Evolutionary conservation across 2,888 invertebrate genomes (phyloP).

Genomic region (Leptinotarsa juncta): DNA sequence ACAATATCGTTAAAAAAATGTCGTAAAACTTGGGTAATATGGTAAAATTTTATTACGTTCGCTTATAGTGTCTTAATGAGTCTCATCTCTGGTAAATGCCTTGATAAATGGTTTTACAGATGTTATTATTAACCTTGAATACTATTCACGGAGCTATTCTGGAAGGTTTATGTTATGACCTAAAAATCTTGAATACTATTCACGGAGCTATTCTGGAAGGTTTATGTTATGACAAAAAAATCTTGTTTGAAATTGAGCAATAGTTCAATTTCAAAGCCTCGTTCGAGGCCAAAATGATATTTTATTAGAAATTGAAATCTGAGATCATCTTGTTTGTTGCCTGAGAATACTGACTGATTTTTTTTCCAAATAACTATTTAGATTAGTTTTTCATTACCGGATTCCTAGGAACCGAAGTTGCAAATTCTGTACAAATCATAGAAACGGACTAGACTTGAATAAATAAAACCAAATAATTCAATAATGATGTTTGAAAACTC

Average conservation of each 20-base stretch:
- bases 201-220: background rate
- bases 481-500: too few species aligned
- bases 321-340: too few species aligned
- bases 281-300: background rate
- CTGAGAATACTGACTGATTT: background rate
- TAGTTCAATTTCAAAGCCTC: background rate
- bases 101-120: background rate
- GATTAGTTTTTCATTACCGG: too few species aligned
- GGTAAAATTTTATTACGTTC: slow-evolving; percentile 17
- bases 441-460: too few species aligned
- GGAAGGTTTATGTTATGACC: too few species aligned
- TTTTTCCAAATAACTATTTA: too few species aligned
- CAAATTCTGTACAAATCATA: too few species aligned
- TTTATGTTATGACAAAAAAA: background rate
- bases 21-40: slow-evolving; percentile 10
- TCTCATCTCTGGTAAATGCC: background rate
- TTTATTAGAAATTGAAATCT: too few species aligned
- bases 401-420: too few species aligned
- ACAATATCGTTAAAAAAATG: slow-evolving; percentile 18
- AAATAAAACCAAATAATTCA: too few species aligned
- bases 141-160: background rate
- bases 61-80: slow-evolving; percentile 1
- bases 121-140: background rate
- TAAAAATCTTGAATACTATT: background rate
- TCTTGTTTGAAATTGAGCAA: background rate